phyloP scores from a whole-genome alignment of 2,797 vertebrate species.

The Neostethus bicornis region DNA sequence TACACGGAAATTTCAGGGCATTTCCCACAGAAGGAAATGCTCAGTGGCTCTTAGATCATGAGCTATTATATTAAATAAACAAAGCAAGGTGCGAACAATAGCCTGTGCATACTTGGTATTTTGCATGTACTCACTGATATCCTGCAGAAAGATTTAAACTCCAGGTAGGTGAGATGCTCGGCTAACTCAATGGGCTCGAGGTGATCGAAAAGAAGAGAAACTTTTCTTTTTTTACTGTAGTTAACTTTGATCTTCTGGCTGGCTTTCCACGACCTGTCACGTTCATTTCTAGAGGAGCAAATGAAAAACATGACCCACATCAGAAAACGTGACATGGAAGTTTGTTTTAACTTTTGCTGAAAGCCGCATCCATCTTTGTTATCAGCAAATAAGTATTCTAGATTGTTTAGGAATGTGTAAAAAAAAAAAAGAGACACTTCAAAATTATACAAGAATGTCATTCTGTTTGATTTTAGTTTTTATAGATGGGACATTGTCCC shows the following conservation, averaged over 20 bases:
- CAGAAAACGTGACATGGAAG: background rate
- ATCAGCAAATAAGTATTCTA: no score
- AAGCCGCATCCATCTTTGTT: background rate
- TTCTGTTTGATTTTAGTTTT: no score
- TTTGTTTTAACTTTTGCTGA: background rate
- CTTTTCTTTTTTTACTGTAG: slow-evolving; percentile 93
- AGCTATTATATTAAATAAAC: slow-evolving; percentile 3
- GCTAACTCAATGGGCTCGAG: slow-evolving; percentile 92
- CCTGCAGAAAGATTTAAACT: slow-evolving; percentile 94
- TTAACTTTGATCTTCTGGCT: slow-evolving; percentile 93
- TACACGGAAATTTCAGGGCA: slow-evolving; percentile 40
- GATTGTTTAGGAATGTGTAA: no score
- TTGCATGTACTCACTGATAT: slow-evolving; percentile 85
- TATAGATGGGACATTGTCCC: no score
- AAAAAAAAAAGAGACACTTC: no score
- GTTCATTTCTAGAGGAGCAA: slow-evolving; percentile 80
- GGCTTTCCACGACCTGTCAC: slow-evolving; percentile 95
- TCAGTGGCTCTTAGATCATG: slow-evolving; percentile 12
- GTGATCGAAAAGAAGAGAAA: slow-evolving; percentile 93
- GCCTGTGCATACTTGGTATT: background rate
- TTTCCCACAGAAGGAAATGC: slow-evolving; percentile 45
- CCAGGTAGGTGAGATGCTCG: slow-evolving; percentile 91
- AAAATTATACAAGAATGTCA: no score
- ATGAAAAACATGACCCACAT: background rate
- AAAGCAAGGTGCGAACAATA: slow-evolving; percentile 10